Base-by-base conservation (phyloP, 2,797 vertebrate species). In the Brachyalestes nurse region DNA sequence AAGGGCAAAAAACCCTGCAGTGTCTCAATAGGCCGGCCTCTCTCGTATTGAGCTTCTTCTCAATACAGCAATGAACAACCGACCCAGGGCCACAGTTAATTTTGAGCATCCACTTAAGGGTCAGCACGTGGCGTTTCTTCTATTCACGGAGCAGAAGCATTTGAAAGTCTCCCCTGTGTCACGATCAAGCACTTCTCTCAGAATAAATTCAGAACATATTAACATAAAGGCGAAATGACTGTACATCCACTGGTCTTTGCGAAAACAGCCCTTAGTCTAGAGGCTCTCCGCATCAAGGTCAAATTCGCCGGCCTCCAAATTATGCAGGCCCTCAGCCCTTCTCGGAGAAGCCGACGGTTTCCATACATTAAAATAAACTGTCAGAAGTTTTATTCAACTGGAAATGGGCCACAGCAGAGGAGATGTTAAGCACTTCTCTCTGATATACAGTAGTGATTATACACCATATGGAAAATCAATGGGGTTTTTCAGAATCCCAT, bases 201-300 rank as follows among this genome's bases (percentile, higher is more conserved):
- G 84, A 92, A 91, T 92, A 91, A 87, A 91, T 92, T 91, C 81
- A 82, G 71, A 83, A 84, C 82, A 69, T 82, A 92, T 93, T 92
- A 90, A 89, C 90, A 92, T 92, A 90, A 89, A 89, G 88, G 87
- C 83, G 83, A 93, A 91, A 90, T 88, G 87, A 87, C 86, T 76
- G 82, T 84, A 85, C 80, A 88, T 85, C 83, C 89, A 84, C 67
- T 91, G 87, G 83, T 88, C 89, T 79, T 79, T 87, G 86, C 82
- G 34, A 90, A 61, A 65, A 87, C 89, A 88, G 87, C 88, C 88
- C 88, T 92, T 86, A 91, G 89, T 92, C 45, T 92, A 90, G 86
- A 88, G 88, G 90, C 83, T 88, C 83, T 83, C 88, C 87, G 62
- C 73, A 87, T 90, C 86, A 88, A 91, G 91, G 92, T 92, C 91